phyloP scores from a whole-genome alignment of 1,140 invertebrate species.

The Hycleus cichorii region DNA sequence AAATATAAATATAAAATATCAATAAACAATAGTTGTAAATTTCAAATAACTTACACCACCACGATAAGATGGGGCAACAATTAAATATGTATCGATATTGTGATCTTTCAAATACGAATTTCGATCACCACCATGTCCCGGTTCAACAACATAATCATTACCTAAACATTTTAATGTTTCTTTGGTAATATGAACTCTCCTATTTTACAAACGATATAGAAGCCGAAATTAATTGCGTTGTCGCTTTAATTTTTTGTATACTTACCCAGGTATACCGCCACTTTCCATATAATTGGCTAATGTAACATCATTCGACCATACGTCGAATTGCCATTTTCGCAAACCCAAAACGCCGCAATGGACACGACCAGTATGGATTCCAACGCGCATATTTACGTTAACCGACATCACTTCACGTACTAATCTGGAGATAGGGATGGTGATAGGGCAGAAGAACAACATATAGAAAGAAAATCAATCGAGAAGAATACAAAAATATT shows the following conservation, averaged over 20 bases:
- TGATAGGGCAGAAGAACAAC: no score
- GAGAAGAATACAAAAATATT: no score
- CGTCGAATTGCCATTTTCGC: slow-evolving; percentile 85
- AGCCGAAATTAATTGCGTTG: neutral
- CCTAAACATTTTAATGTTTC: slow-evolving; percentile 80
- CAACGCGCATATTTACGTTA: slow-evolving; percentile 91
- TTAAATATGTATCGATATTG: slow-evolving; percentile 88
- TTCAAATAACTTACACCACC: slow-evolving; percentile 50
- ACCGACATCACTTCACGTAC: slow-evolving; percentile 84
- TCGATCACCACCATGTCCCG: slow-evolving; percentile 72
- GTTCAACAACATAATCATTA: slow-evolving; percentile 84
- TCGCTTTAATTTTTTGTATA: slow-evolving; percentile 10
- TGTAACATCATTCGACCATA: slow-evolving; percentile 95
- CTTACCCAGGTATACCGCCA: slow-evolving; percentile 83
- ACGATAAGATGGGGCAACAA: slow-evolving; percentile 67
- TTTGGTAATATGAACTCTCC: slow-evolving; percentile 89
- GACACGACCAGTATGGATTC: slow-evolving; percentile 88
- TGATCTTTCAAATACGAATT: slow-evolving; percentile 85
- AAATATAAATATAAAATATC: neutral
- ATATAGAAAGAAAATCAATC: no score
- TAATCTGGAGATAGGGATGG: slow-evolving; percentile 47
- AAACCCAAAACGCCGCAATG: slow-evolving; percentile 92
- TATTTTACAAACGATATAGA: slow-evolving; percentile 37
- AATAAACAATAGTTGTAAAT: no score
- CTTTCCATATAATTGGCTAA: slow-evolving; percentile 95